phyloP scores from a whole-genome alignment of 2,888 invertebrate genomes.

The Torymus auratus region DNA sequence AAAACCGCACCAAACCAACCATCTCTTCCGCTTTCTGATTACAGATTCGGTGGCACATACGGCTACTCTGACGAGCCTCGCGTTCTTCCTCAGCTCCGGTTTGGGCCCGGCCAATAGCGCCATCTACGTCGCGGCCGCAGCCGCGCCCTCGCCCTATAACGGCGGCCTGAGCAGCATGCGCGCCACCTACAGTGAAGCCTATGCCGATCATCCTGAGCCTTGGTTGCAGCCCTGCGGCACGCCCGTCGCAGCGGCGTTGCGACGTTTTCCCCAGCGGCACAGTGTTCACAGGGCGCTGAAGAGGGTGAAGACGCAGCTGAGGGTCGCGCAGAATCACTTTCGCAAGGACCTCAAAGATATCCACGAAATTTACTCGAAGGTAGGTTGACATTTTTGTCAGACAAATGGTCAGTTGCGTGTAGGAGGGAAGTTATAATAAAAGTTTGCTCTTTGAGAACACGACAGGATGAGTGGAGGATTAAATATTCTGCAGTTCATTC shows the following conservation, averaged over 20 bases:
- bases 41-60: slow-evolving; percentile 75
- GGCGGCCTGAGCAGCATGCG: slow-evolving; percentile 61
- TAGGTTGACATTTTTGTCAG: slow-evolving; percentile 56
- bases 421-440: too few relatives aligned
- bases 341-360: slow-evolving; percentile 71
- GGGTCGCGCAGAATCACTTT: slow-evolving; percentile 74
- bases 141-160: slow-evolving; percentile 68
- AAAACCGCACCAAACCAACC: not conserved
- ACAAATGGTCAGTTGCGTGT: too few relatives aligned
- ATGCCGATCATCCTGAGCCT: slow-evolving; percentile 63
- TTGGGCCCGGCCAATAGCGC: slow-evolving; percentile 61
- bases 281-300: slow-evolving; percentile 71
- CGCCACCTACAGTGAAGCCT: slow-evolving; percentile 52
- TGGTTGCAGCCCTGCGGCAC: slow-evolving; percentile 75
- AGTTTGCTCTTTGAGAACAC: too few relatives aligned
- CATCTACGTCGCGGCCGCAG: slow-evolving; percentile 66
- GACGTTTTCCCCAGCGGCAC: slow-evolving; percentile 69
- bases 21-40: slow-evolving; percentile 56
- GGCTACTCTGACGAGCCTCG: slow-evolving; percentile 72
- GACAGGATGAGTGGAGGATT: too few relatives aligned
- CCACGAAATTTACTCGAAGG: slow-evolving; percentile 73
- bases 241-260: slow-evolving; percentile 66
- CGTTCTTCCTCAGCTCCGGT: slow-evolving; percentile 71
- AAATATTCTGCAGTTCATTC: too few relatives aligned
- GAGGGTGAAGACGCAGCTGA: slow-evolving; percentile 73